Conservation (phyloP, 2,113 vertebrate genomes). For the Chionomys nivalis region DNA sequence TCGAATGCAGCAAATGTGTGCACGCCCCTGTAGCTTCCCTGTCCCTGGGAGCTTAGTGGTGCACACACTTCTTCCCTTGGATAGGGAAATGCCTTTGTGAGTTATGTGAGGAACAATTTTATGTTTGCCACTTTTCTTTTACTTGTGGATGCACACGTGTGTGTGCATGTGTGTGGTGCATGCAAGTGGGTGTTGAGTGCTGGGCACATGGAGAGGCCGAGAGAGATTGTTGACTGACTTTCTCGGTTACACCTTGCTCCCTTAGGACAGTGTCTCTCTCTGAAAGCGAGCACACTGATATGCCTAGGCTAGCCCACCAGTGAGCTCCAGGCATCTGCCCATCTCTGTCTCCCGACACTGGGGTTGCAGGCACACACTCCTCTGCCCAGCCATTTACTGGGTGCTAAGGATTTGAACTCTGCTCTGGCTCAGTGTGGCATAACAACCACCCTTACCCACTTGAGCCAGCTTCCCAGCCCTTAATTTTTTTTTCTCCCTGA, state of each 20-base stretch:
- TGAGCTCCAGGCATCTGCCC: background rate
- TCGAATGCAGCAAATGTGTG: background rate
- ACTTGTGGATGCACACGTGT: no score
- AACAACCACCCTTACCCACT: background rate
- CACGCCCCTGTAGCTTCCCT: background rate
- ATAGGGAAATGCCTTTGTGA: background rate
- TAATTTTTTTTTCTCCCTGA: background rate
- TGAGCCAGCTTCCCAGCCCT: background rate
- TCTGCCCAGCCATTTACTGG: background rate
- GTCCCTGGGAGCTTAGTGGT: background rate
- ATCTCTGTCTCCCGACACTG: background rate
- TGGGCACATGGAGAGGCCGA: background rate
- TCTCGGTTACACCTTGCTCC: background rate
- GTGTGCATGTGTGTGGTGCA: background rate
- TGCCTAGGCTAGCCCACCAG: background rate
- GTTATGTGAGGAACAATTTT: background rate
- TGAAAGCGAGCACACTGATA: background rate
- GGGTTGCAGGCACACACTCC: background rate
- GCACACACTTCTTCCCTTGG: background rate
- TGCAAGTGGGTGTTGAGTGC: background rate
- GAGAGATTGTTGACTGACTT: background rate
- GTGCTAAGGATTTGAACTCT: background rate
- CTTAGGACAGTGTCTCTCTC: background rate
- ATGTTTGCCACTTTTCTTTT: background rate
- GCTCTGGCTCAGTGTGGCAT: background rate